Conservation (phyloP, 2,797 vertebrate species). For the Poecilia gillii region DNA sequence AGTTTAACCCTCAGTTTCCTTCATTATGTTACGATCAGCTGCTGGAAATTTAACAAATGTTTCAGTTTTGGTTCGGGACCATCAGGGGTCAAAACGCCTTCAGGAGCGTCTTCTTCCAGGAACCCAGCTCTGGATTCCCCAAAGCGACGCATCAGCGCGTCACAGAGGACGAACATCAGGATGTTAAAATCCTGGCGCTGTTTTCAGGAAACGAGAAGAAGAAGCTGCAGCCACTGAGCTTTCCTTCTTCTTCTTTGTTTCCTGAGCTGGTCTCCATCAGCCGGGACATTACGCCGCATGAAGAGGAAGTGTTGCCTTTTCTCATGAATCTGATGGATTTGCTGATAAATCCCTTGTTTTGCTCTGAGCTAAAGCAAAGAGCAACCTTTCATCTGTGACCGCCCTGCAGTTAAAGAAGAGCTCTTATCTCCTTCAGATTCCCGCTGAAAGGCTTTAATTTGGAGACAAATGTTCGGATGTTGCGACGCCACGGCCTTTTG, state of each 20-base stretch:
- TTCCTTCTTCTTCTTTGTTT: too few species aligned
- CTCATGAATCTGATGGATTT: neutral
- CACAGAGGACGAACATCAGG: neutral
- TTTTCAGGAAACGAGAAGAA: neutral
- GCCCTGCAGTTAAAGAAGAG: neutral
- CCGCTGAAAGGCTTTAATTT: conserved; percentile 30
- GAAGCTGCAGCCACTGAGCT: too few species aligned
- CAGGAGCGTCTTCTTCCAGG: too few species aligned
- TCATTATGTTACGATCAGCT: too few species aligned
- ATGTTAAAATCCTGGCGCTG: neutral
- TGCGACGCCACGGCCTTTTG: conserved; percentile 22
- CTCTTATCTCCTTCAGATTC: conserved; percentile 9
- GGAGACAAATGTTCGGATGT: conserved; percentile 15
- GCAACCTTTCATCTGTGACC: neutral
- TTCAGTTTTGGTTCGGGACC: too few species aligned
- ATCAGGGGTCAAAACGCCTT: too few species aligned
- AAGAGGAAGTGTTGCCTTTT: neutral
- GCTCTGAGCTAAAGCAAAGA: neutral
- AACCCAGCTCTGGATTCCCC: too few species aligned
- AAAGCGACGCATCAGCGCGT: too few species aligned
- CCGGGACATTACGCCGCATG: neutral
- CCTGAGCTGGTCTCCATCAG: neutral
- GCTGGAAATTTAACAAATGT: too few species aligned
- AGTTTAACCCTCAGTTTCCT: too few species aligned
- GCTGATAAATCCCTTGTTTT: neutral